A percentile compares a stretch with the other conserved stretches of the same genome.
These are phyloP conservation scores for Xerus rutilus DNA, from an alignment of 2,797 vertebrate species.

Conservation along the genomic window DNA sequence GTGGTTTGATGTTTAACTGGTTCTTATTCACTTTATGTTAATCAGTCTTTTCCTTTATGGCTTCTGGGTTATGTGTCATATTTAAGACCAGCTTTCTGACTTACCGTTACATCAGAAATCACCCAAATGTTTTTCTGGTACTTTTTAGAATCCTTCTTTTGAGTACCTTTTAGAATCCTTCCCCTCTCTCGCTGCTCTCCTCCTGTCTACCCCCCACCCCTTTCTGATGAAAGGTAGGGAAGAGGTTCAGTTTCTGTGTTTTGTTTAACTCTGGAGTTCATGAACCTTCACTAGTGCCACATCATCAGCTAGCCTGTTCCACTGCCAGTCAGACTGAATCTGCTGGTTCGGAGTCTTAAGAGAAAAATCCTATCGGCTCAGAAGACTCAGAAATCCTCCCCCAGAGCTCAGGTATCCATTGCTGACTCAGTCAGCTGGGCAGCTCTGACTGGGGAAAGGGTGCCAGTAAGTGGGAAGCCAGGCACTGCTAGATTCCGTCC, in stretches of 20 bases:
- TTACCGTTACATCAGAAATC: background rate
- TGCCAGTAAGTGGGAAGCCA: background rate
- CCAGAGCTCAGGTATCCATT: background rate
- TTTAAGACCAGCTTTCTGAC: constrained; percentile 26
- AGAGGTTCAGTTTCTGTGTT: background rate
- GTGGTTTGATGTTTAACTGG: constrained; percentile 49
- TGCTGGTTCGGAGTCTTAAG: background rate
- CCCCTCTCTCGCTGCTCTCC: background rate
- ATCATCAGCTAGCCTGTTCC: background rate
- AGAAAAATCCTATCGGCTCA: background rate
- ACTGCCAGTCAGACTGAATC: background rate
- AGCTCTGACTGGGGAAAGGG: background rate
- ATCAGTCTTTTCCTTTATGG: background rate
- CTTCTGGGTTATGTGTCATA: background rate
- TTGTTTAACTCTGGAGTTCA: background rate
- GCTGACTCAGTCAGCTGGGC: background rate
- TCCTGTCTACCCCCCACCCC: background rate
- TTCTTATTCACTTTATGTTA: background rate
- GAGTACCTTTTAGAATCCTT: too few relatives aligned
- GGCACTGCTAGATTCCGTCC: background rate
- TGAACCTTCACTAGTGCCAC: background rate
- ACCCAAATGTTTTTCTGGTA: background rate
- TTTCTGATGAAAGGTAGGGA: background rate
- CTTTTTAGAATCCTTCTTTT: too few relatives aligned
- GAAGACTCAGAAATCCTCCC: background rate